Evolutionary conservation across 2,888 invertebrate genomes (phyloP).

Genomic region (Drosophila macrothrix): DNA sequence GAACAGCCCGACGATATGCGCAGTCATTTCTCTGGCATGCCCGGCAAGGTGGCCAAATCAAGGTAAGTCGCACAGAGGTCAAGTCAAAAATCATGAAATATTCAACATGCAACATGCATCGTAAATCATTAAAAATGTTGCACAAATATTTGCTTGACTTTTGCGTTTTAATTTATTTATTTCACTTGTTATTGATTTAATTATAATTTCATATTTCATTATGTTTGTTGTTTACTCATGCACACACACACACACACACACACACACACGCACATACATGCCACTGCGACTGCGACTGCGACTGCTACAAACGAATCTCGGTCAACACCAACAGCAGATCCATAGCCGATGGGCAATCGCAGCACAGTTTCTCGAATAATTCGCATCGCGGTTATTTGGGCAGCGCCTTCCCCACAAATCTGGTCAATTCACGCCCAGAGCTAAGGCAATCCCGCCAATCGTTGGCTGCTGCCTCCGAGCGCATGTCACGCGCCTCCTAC

Average conservation of each 20-base stretch:
- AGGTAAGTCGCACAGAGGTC: slow-evolving; percentile 82
- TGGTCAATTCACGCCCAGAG: slow-evolving; percentile 92
- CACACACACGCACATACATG: slow-evolving; percentile 20
- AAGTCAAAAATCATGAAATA: neutral
- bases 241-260: slow-evolving; percentile 14
- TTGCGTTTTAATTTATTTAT: slow-evolving; percentile 33
- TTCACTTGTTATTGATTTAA: slow-evolving; percentile 36
- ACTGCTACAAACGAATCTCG: neutral
- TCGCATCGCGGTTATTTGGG: slow-evolving; percentile 90
- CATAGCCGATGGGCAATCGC: slow-evolving; percentile 95
- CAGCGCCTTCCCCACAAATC: slow-evolving; percentile 90
- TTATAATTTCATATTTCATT: slow-evolving; percentile 53
- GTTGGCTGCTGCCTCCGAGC: slow-evolving; percentile 92
- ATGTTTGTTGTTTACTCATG: slow-evolving; percentile 48
- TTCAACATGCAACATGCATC: neutral
- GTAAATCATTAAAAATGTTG: slow-evolving; percentile 21
- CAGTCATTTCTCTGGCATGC: slow-evolving; percentile 90
- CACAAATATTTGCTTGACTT: slow-evolving; percentile 39
- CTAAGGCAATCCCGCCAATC: slow-evolving; percentile 94
- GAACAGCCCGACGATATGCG: slow-evolving; percentile 92
- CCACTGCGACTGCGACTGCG: slow-evolving; percentile 7
- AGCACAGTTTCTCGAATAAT: slow-evolving; percentile 94
- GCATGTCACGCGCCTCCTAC: slow-evolving; percentile 91
- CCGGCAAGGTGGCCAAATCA: slow-evolving; percentile 85
- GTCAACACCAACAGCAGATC: slow-evolving; percentile 86